phyloP scores from a whole-genome alignment of 2,797 vertebrate species.

The Parauchenoglanis punctatus region DNA sequence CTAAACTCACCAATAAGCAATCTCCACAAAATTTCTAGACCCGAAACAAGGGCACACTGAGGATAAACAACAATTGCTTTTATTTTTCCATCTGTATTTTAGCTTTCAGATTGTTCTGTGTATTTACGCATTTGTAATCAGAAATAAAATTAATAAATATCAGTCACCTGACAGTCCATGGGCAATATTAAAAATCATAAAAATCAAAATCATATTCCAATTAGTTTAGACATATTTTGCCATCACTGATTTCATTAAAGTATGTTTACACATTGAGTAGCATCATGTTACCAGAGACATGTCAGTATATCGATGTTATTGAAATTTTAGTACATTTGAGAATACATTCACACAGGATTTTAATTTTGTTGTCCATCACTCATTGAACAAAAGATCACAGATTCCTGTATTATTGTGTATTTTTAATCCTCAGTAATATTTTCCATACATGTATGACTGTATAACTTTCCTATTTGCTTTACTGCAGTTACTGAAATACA shows the following conservation, averaged over 20 bases:
- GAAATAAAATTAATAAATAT: constrained; percentile 1
- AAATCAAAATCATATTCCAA: not conserved
- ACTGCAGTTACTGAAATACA: not conserved
- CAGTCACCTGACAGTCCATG: not conserved
- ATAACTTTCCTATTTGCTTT: not conserved
- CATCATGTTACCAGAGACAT: not conserved
- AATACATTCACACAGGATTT: not conserved
- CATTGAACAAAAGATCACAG: not conserved
- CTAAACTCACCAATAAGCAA: not conserved
- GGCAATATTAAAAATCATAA: not conserved
- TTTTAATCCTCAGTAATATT: not conserved
- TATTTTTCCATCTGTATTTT: not conserved
- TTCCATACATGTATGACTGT: not conserved
- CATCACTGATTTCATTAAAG: not conserved
- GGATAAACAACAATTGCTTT: constrained; percentile 13
- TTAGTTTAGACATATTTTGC: not conserved
- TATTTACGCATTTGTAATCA: not conserved
- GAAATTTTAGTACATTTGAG: not conserved
- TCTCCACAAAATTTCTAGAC: not conserved
- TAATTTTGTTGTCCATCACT: not conserved
- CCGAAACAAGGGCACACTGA: not conserved
- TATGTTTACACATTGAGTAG: not conserved
- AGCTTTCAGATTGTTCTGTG: not conserved
- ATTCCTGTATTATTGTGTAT: not conserved
- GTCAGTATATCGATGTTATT: not conserved